phyloP scores from a whole-genome alignment of 2,113 vertebrate genomes.

The Rattus rattus region DNA sequence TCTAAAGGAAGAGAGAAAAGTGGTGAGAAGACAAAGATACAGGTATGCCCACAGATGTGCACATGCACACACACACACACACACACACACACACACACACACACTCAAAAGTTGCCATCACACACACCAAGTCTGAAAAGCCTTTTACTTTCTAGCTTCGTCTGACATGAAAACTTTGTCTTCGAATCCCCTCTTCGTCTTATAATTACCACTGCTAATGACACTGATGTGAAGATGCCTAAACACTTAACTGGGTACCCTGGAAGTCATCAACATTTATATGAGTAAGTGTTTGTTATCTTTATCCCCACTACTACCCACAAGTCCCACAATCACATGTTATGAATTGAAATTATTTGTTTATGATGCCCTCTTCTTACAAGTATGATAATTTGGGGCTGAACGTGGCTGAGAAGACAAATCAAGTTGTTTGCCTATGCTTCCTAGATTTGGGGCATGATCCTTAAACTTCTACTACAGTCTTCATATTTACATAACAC shows the following conservation, averaged over 20 bases:
- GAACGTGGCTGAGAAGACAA: not conserved
- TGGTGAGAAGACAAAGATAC: not conserved
- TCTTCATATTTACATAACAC: not conserved
- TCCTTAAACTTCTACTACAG: not conserved
- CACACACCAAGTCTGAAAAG: not conserved
- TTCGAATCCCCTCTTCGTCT: not conserved
- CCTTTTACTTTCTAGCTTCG: not conserved
- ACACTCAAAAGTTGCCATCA: not conserved
- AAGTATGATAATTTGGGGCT: not conserved
- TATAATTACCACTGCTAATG: not conserved
- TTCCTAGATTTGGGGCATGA: not conserved
- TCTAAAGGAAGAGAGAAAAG: not conserved
- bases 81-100: not conserved
- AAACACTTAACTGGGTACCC: not conserved
- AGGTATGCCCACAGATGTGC: not conserved
- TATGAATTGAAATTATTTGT: not conserved
- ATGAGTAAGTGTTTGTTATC: slow-evolving; percentile 52
- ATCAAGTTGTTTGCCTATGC: not conserved
- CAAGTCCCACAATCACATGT: not conserved
- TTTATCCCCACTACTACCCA: not conserved
- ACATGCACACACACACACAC: not conserved
- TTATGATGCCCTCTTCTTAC: not conserved
- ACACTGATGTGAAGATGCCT: not conserved
- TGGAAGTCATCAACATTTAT: not conserved
- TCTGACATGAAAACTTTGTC: not conserved